Evolutionary conservation across 1,140 invertebrate genomes (phyloP), one percentile per base, ranked within the genome.

Genomic region (Scaptomyza pallida): DNA sequence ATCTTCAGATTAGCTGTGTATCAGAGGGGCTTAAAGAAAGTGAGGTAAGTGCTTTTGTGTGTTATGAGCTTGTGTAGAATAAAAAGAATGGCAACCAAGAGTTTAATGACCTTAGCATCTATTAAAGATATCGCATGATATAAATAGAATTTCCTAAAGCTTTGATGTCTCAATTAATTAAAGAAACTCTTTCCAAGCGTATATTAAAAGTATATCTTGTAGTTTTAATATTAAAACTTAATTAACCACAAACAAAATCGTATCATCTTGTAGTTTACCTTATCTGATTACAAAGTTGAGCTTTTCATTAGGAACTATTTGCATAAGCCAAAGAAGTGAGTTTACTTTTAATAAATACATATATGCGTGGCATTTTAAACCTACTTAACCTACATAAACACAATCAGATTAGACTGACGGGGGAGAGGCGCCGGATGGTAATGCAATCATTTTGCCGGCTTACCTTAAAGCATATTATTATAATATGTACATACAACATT

Each of bases 401-500:
- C 33, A 37, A 37, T n/a, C 33, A 37, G 4, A n/a, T 37, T 37
- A 37, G 33, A n/a, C 33, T n/a, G n/a, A n/a, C n/a, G n/a, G n/a
- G n/a, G n/a, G n/a, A n/a, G 6, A 35, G 23, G 19, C n/a, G n/a
- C n/a, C n/a, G 4, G 23, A 30, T 9, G 19, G 33, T 37, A 37
- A 37, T 37, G 33, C 33, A 15, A 43, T n/a, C 41, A 43, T 9
- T 43, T 43, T 15, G 13, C 13, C 4, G 41, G 33, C n/a, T 76
- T 57, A 19, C 15, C 67, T 41, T 23, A 16, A 47, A 50, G 52
- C 26, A 30, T 30, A 30, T 30, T 30, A 47, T 71, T 40, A 73
- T 72, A 76, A 76, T 73, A n/a, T n/a, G n/a, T n/a, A n/a, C n/a
- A n/a, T n/a, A 57, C 40, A 43, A 45, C 68, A 75, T 73, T 81